Evolutionary conservation across 2,113 vertebrate genomes (phyloP), one percentile per base, ranked within the genome.

Genomic region (Alectura lathami): DNA sequence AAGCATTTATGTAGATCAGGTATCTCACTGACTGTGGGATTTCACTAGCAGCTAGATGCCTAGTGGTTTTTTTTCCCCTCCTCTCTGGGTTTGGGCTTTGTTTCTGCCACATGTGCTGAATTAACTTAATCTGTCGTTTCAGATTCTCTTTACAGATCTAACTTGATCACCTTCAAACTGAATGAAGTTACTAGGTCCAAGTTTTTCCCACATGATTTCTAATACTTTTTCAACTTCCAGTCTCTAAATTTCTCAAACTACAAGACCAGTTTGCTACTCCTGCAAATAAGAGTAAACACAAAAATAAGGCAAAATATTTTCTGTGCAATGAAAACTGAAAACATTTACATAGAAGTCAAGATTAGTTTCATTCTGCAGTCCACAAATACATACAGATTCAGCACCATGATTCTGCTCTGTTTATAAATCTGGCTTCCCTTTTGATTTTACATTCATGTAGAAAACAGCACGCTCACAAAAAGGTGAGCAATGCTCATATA

Each of bases 241-340:
- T 27, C 80, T 30, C 51, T 66, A 72, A 68, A 67, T 56, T 89
- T 76, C 36, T 42, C 3, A 3, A 91, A 78, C 32, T 82, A 23
- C 3, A 16, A 34, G 40, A 63, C 27, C 32, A 72, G 26, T 30
- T 85, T 51, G 72, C 32, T 57, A 36, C n/a, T 91, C 45, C 43
- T 66, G 29, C 45, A 86, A 94, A 23, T 66, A 73, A 63, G 26
- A 75, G 34, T 72, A 59, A 60, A 91, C 83, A 0, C 5, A 91
- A 77, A 89, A 90, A 83, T 43, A 94, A 96, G 80, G 90, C 75
- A 93, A 93, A 88, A 56, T 40, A 74, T 38, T 51, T 86, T 76
- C 34, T 88, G 14, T 29, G 51, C 45, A 90, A 92, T 30, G 60
- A 51, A 81, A 56, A 74, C 42, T 34, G 54, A 89, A 88, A 68